Evolutionary conservation across 2,797 vertebrate genomes (phyloP).

Genomic region (Muscicapa striata): DNA sequence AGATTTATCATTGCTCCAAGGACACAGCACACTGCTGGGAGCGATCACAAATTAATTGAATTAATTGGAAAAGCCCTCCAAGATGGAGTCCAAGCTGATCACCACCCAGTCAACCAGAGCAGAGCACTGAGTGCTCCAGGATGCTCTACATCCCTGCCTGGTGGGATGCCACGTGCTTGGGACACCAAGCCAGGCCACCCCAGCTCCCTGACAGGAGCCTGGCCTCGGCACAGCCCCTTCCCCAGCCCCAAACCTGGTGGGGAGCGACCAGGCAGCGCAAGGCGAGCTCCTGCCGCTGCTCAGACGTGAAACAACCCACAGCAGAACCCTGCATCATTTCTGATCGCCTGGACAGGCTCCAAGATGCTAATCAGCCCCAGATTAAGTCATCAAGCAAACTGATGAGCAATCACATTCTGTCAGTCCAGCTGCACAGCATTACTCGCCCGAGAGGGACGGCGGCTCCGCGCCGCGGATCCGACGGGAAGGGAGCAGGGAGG

Average conservation of each 20-base stretch:
- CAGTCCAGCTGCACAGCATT: conserved; percentile 56
- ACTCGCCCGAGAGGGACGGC: neutral
- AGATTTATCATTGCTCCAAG: neutral
- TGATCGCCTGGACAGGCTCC: conserved; percentile 24
- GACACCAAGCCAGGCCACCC: neutral
- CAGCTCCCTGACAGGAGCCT: neutral
- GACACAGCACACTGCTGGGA: neutral
- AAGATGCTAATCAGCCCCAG: conserved; percentile 64
- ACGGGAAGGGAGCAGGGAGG: neutral
- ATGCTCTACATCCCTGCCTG: neutral
- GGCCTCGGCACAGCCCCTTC: neutral
- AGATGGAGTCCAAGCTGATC: neutral
- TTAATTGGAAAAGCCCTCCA: neutral
- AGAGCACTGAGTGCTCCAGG: neutral
- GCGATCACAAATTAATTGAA: neutral
- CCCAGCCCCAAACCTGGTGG: fast-evolving
- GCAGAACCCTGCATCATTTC: neutral
- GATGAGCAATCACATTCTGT: conserved; percentile 56
- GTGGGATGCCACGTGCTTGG: fast-evolving
- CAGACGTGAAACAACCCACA: neutral
- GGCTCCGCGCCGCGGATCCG: too few relatives aligned
- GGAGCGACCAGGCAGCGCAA: fast-evolving
- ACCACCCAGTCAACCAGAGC: neutral
- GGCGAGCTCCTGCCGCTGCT: neutral
- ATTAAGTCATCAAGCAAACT: conserved; percentile 59